Evolutionary conservation across 2,113 vertebrate genomes (phyloP).

Genomic region (Istiophorus platypterus): DNA sequence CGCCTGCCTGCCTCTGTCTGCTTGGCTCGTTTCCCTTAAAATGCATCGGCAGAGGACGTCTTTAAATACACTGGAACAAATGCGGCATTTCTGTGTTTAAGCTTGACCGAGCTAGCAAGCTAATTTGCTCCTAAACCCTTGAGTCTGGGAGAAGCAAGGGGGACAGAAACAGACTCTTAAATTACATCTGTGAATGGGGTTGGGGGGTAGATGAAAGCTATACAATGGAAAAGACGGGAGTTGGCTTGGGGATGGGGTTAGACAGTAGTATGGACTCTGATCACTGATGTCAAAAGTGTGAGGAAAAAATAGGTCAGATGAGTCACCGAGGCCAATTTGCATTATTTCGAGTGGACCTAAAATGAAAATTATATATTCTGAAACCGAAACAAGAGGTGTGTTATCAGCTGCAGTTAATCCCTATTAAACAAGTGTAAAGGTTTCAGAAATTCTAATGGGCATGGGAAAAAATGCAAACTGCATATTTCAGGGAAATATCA

Average conservation of each 20-base stretch:
- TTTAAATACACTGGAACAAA: slow-evolving; percentile 82
- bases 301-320: slow-evolving; percentile 22
- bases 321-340: slow-evolving; percentile 16
- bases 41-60: slow-evolving; percentile 77
- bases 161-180: slow-evolving; percentile 77
- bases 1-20: slow-evolving; percentile 27
- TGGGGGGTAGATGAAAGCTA: slow-evolving; percentile 40
- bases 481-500: slow-evolving; percentile 6
- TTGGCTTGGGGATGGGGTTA: slow-evolving; percentile 20
- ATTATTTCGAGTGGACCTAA: slow-evolving; percentile 14
- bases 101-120: slow-evolving; percentile 82
- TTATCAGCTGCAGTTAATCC: neutral
- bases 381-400: slow-evolving; percentile 13
- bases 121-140: slow-evolving; percentile 85
- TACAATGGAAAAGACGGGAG: slow-evolving; percentile 9
- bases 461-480: neutral
- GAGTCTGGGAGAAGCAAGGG: slow-evolving; percentile 79
- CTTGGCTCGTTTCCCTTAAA: slow-evolving; percentile 59
- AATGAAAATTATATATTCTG: slow-evolving; percentile 6
- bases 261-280: slow-evolving; percentile 18
- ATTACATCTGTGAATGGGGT: slow-evolving; percentile 79
- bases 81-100: slow-evolving; percentile 83
- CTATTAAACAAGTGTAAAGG: slow-evolving; percentile 17
- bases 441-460: neutral
- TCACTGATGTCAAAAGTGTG: slow-evolving; percentile 49